These are phyloP conservation scores for Luidia sarsii DNA, from an alignment of 53 echinoderm and acorn worm genomes.

Conservation along the genomic window DNA sequence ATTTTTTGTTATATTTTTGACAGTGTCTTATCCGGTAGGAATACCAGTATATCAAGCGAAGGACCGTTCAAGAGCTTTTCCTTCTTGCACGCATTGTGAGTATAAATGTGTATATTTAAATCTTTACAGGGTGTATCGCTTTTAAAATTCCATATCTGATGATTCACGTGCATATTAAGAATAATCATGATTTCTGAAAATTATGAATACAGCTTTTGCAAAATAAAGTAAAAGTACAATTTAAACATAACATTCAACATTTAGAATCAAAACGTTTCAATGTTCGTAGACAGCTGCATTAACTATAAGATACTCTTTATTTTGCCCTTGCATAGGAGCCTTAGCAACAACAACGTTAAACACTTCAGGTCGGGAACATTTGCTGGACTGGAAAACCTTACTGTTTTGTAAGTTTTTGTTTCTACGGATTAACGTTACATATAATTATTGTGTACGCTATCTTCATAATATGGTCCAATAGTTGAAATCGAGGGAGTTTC, in stretches of 20 bases:
- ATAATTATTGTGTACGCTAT: no score
- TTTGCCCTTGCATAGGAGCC: neutral
- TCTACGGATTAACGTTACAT: neutral
- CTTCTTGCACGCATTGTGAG: neutral
- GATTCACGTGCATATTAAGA: no score
- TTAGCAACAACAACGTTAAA: neutral
- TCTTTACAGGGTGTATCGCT: no score
- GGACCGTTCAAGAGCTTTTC: neutral
- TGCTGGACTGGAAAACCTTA: neutral
- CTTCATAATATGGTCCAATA: no score
- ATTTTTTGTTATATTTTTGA: neutral
- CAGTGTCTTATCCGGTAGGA: neutral
- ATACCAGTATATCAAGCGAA: neutral
- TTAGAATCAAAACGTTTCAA: no score
- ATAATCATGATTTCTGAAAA: no score
- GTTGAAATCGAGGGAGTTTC: no score
- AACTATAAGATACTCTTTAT: neutral
- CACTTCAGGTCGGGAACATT: neutral
- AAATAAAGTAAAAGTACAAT: no score
- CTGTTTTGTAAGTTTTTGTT: neutral
- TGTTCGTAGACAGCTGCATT: no score
- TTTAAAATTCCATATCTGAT: no score
- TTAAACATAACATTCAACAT: no score
- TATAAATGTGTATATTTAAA: neutral
- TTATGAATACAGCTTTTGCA: no score